Base-by-base conservation (phyloP, 2,888 invertebrate genomes). In the Cerastoderma edule region DNA sequence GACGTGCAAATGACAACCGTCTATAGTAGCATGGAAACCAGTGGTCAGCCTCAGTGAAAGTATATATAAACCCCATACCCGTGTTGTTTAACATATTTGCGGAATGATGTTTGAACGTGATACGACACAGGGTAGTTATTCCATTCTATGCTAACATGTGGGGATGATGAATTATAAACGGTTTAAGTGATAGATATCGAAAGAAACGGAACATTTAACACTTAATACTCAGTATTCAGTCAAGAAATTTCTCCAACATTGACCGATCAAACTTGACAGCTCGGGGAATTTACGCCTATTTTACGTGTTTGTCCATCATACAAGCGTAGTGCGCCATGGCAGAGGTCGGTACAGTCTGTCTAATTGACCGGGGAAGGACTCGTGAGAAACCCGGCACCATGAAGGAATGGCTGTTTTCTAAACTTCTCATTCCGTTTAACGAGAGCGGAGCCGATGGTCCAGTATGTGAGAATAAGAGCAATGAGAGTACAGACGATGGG, bases 341-440 rank as follows among this genome's bases (percentile, higher is more conserved):
- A 33, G 57, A 57, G n/a, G 32, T 32, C 16, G 19, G 32, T 19
- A 30, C 13, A 8, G 33, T 33, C 30, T 19, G n/a, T 57, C n/a
- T 16, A 30, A 16, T 33, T 3, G 57, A 33, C 8, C 16, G 57
- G n/a, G 48, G 3, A 48, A 48, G 24, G n/a, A 48, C 6, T 16
- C 22, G 4, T 4, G 74, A 68, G 13, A 68, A 68, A 6, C 32
- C 65, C 22, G 33, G 24, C 2, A 50, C 64, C 5, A 66, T 74
- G 65, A 74, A 74, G 50, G 64, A 68, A n/a, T 74, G 68, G 68
- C 33, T 74, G 32, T n/a, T 63, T 28, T 44, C 54, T 8, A 74
- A 74, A 33, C 35, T 74, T 13, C 67, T 44, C 28, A 53, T 35
- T 3, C 53, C 67, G 24, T 50, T n/a, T n/a, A 33, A 66, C 22